phyloP scores from a whole-genome alignment of 2,113 vertebrate genomes.

The Pseudorectes ferrugineus region DNA sequence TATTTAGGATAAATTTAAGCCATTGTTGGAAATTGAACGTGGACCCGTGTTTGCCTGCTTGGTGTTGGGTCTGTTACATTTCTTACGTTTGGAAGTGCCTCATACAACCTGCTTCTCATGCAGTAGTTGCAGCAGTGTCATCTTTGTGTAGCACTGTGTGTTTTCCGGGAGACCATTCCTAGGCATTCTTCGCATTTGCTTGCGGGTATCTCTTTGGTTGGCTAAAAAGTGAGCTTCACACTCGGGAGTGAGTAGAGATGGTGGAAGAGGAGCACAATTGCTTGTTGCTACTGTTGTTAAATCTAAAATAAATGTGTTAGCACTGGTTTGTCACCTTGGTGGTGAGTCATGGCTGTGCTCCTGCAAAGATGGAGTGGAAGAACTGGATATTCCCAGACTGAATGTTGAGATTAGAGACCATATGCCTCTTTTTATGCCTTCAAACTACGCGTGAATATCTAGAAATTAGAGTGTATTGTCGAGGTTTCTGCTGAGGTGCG shows the following conservation, averaged over 20 bases:
- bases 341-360: accelerated
- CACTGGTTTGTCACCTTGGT: background rate
- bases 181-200: accelerated
- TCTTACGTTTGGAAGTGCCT: background rate
- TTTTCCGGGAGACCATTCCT: accelerated
- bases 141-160: background rate
- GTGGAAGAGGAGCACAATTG: accelerated
- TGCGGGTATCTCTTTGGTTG: accelerated
- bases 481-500: accelerated
- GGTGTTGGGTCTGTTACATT: accelerated
- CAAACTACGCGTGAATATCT: background rate
- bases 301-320: background rate
- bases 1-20: background rate
- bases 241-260: accelerated
- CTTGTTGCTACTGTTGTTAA: background rate
- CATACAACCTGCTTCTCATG: accelerated
- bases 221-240: background rate
- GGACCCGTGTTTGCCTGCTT: accelerated
- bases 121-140: too few species aligned
- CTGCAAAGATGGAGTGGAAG: background rate
- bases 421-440: background rate
- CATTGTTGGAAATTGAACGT: accelerated
- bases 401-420: accelerated
- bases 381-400: background rate
- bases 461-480: accelerated